Evolutionary conservation across 2,797 vertebrate genomes (phyloP).

Genomic region (Neosilurus hyrtlii): DNA sequence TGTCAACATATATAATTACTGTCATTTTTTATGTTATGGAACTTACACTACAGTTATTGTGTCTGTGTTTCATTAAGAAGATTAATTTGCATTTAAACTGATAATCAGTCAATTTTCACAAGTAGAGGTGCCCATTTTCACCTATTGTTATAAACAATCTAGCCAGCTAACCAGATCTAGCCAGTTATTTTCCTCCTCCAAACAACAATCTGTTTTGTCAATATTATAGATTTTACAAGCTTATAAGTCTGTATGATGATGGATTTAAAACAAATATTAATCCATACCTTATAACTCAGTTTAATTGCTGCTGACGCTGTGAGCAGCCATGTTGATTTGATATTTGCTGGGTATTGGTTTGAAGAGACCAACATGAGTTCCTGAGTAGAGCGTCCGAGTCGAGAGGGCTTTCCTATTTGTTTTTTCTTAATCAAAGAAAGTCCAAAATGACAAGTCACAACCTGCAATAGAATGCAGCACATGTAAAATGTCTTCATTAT

Average conservation of each 20-base stretch:
- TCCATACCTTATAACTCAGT: background rate
- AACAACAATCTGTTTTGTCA: background rate
- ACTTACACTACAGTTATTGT: background rate
- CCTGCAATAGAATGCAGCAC: background rate
- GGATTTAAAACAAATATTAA: background rate
- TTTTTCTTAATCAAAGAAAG: no score
- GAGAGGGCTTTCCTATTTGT: background rate
- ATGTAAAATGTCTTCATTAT: background rate
- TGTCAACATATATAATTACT: background rate
- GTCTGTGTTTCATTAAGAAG: conserved; percentile 6
- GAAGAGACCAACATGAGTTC: background rate
- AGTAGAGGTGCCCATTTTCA: background rate
- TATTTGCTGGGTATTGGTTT: background rate
- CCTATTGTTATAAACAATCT: background rate
- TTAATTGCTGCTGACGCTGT: background rate
- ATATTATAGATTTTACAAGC: background rate
- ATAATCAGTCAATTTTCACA: background rate
- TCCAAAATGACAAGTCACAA: background rate
- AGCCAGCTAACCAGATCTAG: background rate
- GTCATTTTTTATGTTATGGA: background rate
- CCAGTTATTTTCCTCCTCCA: background rate
- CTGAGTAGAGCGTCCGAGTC: background rate
- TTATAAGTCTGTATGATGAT: background rate
- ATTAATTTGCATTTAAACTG: background rate
- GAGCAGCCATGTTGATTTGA: background rate